phyloP scores from a whole-genome alignment of 2,113 vertebrate species.

The Merops nubicus region DNA sequence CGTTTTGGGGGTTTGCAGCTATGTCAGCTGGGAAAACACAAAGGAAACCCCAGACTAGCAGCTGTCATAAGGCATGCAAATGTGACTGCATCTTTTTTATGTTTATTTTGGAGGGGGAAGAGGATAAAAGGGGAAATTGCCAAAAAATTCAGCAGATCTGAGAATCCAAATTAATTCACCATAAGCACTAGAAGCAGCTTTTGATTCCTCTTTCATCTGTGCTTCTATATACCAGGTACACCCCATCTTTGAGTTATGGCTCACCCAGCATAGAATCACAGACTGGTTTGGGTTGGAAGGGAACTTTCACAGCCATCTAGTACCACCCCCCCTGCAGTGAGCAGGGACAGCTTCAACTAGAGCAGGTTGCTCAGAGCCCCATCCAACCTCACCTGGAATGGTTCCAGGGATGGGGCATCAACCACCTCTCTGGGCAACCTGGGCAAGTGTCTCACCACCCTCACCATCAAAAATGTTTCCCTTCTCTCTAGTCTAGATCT shows the following conservation, averaged over 20 bases:
- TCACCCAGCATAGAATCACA: not conserved
- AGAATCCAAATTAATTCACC: not conserved
- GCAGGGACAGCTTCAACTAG: too few relatives aligned
- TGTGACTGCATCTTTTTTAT: not conserved
- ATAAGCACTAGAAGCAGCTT: rapidly evolving
- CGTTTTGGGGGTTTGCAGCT: not conserved
- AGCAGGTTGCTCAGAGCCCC: too few relatives aligned
- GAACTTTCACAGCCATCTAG: too few relatives aligned
- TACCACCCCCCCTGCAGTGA: too few relatives aligned
- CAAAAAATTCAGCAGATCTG: not conserved
- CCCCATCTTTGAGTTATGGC: not conserved
- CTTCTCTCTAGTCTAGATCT: too few relatives aligned
- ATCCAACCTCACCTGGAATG: too few relatives aligned
- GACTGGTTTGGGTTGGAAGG: too few relatives aligned
- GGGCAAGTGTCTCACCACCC: too few relatives aligned
- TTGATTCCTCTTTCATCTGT: not conserved
- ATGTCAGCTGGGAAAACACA: not conserved
- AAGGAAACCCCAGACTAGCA: not conserved
- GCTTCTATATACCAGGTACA: not conserved
- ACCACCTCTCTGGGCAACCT: too few relatives aligned
- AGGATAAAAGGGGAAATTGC: not conserved
- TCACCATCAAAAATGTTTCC: too few relatives aligned
- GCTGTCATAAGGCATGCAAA: not conserved
- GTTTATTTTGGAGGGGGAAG: not conserved
- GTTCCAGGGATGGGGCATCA: too few relatives aligned